phyloP scores from a whole-genome alignment of 1,140 invertebrate genomes.

The Cotesia chilonis region DNA sequence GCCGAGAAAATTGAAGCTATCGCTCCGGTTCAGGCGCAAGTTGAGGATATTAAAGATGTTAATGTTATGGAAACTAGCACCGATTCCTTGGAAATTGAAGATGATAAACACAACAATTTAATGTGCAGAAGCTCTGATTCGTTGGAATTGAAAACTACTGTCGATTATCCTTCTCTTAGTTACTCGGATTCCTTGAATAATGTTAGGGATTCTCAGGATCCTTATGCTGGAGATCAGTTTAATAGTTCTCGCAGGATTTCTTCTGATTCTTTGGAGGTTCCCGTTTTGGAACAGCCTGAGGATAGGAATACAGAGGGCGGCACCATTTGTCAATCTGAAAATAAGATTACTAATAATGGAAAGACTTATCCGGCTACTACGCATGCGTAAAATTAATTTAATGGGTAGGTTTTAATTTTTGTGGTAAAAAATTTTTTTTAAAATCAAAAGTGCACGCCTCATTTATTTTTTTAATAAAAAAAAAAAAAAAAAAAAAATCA shows the following conservation, averaged over 20 bases:
- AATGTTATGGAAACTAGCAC: conserved; percentile 70
- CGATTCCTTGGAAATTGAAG: conserved; percentile 71
- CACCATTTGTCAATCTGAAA: conserved; percentile 35
- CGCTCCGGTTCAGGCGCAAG: conserved; percentile 48
- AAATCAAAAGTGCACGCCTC: too few species aligned
- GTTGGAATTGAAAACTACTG: conserved; percentile 60
- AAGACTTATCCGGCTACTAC: conserved; percentile 44
- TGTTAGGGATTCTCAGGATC: conserved; percentile 53
- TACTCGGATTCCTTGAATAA: conserved; percentile 62
- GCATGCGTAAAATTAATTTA: conserved; percentile 34
- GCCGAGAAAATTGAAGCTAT: conserved; percentile 46
- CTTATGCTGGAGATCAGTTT: conserved; percentile 43
- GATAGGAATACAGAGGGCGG: conserved; percentile 43
- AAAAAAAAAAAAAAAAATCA: too few species aligned
- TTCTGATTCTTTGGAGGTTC: conserved; percentile 61
- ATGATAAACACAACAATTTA: conserved; percentile 54
- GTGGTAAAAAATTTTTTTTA: too few species aligned
- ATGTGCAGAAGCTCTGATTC: conserved; percentile 63
- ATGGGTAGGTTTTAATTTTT: not conserved
- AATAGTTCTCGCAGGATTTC: conserved; percentile 57
- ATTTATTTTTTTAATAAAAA: too few species aligned
- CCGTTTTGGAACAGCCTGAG: conserved; percentile 52
- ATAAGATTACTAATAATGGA: conserved; percentile 44
- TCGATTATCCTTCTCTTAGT: conserved; percentile 61
- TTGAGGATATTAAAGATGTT: conserved; percentile 40